Conservation (phyloP, 2,797 vertebrate genomes). For the Austrolebias charrua region DNA sequence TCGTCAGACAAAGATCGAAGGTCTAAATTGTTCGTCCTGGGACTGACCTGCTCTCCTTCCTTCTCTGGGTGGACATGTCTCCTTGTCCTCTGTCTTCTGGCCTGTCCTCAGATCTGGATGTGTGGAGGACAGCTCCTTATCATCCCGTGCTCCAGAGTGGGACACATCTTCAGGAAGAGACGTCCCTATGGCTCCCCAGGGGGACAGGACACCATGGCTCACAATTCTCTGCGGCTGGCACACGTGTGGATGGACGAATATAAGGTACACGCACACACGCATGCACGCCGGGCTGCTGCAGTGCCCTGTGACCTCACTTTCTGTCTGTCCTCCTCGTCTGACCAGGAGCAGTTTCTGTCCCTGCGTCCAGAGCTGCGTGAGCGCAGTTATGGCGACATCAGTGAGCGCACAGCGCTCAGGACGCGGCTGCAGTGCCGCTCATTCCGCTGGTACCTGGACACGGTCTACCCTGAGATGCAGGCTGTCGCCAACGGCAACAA, state of each 20-base stretch:
- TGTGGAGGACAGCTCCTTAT: slow-evolving; percentile 93
- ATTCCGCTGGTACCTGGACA: slow-evolving; percentile 94
- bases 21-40: too few species aligned
- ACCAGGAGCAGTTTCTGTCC: slow-evolving; percentile 92
- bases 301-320: slow-evolving; percentile 16
- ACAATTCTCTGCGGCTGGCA: slow-evolving; percentile 91
- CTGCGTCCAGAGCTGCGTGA: slow-evolving; percentile 89
- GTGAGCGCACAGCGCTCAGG: slow-evolving; percentile 85
- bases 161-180: slow-evolving; percentile 95
- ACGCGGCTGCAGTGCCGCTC: slow-evolving; percentile 85
- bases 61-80: not conserved
- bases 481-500: slow-evolving; percentile 83
- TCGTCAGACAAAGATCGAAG: too few species aligned
- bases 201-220: slow-evolving; percentile 96
- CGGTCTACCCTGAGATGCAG: slow-evolving; percentile 96
- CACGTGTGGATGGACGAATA: slow-evolving; percentile 98
- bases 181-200: slow-evolving; percentile 94
- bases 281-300: not conserved
- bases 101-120: slow-evolving; percentile 91
- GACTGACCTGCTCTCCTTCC: too few species aligned
- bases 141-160: slow-evolving; percentile 94
- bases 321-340: slow-evolving; percentile 22
- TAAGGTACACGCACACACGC: slow-evolving; percentile 79
- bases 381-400: slow-evolving; percentile 87
- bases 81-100: not conserved